These are phyloP conservation scores for Eubasilissa splendida DNA, from an alignment of 2,888 invertebrate species.

Conservation along the genomic window DNA sequence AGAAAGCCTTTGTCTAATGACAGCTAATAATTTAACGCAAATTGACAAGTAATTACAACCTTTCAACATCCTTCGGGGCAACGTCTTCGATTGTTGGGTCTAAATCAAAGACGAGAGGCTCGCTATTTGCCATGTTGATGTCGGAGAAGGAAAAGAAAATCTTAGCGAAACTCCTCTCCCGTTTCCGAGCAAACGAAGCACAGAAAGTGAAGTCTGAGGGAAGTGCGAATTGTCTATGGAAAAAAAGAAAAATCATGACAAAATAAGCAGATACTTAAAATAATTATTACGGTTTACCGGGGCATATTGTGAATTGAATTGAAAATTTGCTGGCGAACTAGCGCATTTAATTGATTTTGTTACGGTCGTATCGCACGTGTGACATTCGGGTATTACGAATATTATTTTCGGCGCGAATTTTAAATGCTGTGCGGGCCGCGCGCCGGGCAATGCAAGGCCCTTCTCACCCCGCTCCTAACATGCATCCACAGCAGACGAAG, in stretches of 20 bases:
- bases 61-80: constrained; percentile 45
- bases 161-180: constrained; percentile 13
- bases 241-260: not conserved
- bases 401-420: too few species aligned
- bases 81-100: constrained; percentile 46
- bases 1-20: not conserved
- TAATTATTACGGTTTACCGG: too few species aligned
- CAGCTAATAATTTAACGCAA: not conserved
- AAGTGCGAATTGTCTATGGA: not conserved
- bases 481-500: too few species aligned
- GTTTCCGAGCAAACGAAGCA: not conserved
- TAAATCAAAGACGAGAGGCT: constrained; percentile 39
- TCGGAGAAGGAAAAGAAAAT: constrained; percentile 43
- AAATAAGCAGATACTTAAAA: not conserved
- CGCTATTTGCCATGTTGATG: constrained; percentile 44
- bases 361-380: too few species aligned
- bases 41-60: constrained; percentile 26
- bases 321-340: too few species aligned
- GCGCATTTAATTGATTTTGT: too few species aligned
- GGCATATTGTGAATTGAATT: too few species aligned
- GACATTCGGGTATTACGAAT: too few species aligned
- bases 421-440: too few species aligned
- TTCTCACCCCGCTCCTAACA: too few species aligned
- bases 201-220: not conserved
- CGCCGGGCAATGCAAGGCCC: too few species aligned